Base-by-base conservation (phyloP, 2,113 vertebrate genomes). In the Toxotes chatareus region DNA sequence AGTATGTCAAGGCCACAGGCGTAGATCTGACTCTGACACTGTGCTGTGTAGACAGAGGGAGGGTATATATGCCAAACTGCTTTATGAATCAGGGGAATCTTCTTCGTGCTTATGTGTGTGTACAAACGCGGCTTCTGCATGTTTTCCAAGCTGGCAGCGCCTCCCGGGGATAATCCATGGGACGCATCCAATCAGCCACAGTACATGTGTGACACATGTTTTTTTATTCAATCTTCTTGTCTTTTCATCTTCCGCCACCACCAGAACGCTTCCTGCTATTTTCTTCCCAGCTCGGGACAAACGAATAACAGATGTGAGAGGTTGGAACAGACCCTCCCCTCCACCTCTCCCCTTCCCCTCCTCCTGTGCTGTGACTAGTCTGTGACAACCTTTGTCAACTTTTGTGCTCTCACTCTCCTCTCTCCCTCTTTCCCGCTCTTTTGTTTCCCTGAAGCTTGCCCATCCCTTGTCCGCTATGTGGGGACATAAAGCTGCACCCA, bases 231-330 rank as follows among this genome's bases (percentile, higher is more conserved):
- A 93, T 93, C 93, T 91, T 89, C 93, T 97, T 95, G 95, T 97
- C 96, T 97, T 98, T 98, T 99, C 96, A 97, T 99, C 97, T 97
- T 97, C 95, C 91, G 93, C 94, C 95, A 96, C 95, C 96, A 97
- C 95, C 95, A 96, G 95, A 98, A 97, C 94, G 95, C 96, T 97
- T 99, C 97, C 96, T 98, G 97, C 96, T 94, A 96, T 96, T 97
- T 95, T 97, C 96, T 96, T 97, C 96, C 96, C 96, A 96, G 95
- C 96, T 96, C 96, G 93, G 96, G 95, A 98, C 96, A 99, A 98
- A 99, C 96, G 95, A 97, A 97, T 97, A 97, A 96, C 97, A 98
- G 97, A 98, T 98, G 98, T 97, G 96, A 95, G 94, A 95, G 96
- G 93, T 95, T 96, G 94, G 94, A 94, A 87, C 93, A 79, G 80